Conservation (phyloP, 2,888 invertebrate species). For the Diplolepis rosae region DNA sequence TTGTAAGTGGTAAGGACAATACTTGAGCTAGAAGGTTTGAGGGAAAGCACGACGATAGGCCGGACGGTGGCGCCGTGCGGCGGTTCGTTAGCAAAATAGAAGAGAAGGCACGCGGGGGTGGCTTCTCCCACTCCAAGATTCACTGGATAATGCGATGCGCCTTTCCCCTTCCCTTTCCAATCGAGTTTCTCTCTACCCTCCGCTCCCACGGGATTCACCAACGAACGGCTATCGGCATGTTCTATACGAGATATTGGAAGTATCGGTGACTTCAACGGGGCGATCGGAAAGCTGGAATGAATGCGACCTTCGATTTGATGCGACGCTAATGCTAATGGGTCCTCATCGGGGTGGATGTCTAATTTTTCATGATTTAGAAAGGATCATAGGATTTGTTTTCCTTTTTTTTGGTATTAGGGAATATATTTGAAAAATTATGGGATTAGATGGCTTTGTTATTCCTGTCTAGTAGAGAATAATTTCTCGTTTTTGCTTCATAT, state of each 20-base stretch:
- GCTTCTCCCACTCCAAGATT: slow-evolving; percentile 57
- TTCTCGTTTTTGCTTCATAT: background rate
- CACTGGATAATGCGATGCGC: slow-evolving; percentile 40
- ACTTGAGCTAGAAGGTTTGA: slow-evolving; percentile 44
- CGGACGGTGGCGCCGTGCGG: slow-evolving; percentile 70
- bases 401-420: background rate
- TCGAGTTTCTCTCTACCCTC: slow-evolving; percentile 52
- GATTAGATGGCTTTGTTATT: background rate
- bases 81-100: slow-evolving; percentile 51
- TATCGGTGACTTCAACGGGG: slow-evolving; percentile 74
- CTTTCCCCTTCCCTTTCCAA: slow-evolving; percentile 52
- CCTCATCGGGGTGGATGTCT: background rate
- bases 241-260: slow-evolving; percentile 69
- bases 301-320: slow-evolving; percentile 36
- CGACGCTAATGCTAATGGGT: background rate
- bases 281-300: slow-evolving; percentile 70
- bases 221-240: slow-evolving; percentile 33
- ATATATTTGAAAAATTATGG: background rate
- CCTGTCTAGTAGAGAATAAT: background rate
- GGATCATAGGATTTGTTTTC: background rate
- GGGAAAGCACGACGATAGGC: slow-evolving; percentile 60
- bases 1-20: slow-evolving; percentile 38
- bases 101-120: slow-evolving; percentile 66
- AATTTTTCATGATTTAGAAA: slow-evolving; percentile 1
- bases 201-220: slow-evolving; percentile 46